Percentiles rank a stretch among this genome's conserved stretches.
These are phyloP conservation scores for Lottia scabra DNA, from an alignment of 2,888 invertebrate genomes.

Conservation along the genomic window DNA sequence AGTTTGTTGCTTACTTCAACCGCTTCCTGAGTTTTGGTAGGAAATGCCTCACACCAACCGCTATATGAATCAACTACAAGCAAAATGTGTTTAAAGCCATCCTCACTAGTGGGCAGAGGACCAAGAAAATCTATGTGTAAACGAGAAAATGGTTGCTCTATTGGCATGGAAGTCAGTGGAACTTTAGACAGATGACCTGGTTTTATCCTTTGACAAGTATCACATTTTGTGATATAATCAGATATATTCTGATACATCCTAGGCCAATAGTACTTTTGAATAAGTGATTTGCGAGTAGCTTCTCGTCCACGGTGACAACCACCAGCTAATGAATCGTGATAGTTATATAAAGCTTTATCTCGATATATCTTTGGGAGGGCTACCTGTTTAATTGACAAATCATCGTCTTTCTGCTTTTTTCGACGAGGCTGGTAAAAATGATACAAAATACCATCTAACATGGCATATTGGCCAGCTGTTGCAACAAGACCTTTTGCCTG, in stretches of 20 bases:
- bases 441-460: too few species aligned
- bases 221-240: conserved; percentile 15
- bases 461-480: too few species aligned
- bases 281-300: conserved; percentile 8
- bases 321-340: too few species aligned
- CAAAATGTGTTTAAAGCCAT: neutral
- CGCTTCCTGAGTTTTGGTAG: neutral
- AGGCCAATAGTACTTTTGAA: conserved; percentile 23
- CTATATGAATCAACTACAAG: neutral
- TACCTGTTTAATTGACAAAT: too few species aligned
- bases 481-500: too few species aligned
- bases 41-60: neutral
- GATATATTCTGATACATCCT: conserved; percentile 20
- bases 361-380: too few species aligned
- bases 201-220: conserved; percentile 19
- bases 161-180: conserved; percentile 23
- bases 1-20: neutral
- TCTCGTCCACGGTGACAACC: conserved; percentile 21
- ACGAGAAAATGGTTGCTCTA: conserved; percentile 18
- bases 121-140: conserved; percentile 36
- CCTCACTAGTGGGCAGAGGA: neutral
- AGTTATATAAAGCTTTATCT: too few species aligned
- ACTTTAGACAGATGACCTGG: conserved; percentile 12
- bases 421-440: too few species aligned
- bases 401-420: too few species aligned